Evolutionary conservation across 2,797 vertebrate genomes (phyloP), one percentile per base, ranked within the genome.

Genomic region (Linurgus olivaceus): DNA sequence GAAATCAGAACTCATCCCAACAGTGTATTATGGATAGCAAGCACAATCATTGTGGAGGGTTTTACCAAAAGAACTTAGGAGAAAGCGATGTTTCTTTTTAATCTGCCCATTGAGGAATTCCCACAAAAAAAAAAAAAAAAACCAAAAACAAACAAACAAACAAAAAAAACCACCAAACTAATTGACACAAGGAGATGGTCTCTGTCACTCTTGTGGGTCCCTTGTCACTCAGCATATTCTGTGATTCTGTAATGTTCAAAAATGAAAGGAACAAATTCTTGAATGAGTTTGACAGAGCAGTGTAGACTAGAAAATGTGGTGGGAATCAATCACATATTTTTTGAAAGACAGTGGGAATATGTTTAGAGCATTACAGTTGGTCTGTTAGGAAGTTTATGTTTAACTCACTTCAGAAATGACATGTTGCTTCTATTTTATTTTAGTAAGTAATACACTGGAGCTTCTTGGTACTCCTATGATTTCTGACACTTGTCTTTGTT

Each of bases 271-370:
- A 50, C 3, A 71, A 80, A 42, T 26, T 61, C 4, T 9, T 57
- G 29, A 78, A 68, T 28, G 7, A 54, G 31, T 77, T 52, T 93
- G 57, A 72, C 24, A 86, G 38, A 78, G 68, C 25, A 62, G 1
- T 6, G 5, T 15, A 87, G 42, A 72, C 17, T 40, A 29, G 75
- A 90, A 94, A 45, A 77, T 25, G 2, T 5, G 15, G 2, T 4
- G 11, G 1, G 1, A 9, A 24, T 16, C 19, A 26, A 31, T 16
- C 6, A 26, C 1, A 1, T 31, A 13, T 66, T 57, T 58, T 91
- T 77, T 55, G 21, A 73, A 67, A 51, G 47, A n/a, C 11, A 37
- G 11, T 0, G 7, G 24, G 17, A 13, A 45, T 79, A 38, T 48
- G 10, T 38, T 88, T 58, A 38, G 31, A 83, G 11, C 10, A 77